Evolutionary conservation across 2,888 invertebrate species (phyloP).

Genomic region (Drosophila rellima): DNA sequence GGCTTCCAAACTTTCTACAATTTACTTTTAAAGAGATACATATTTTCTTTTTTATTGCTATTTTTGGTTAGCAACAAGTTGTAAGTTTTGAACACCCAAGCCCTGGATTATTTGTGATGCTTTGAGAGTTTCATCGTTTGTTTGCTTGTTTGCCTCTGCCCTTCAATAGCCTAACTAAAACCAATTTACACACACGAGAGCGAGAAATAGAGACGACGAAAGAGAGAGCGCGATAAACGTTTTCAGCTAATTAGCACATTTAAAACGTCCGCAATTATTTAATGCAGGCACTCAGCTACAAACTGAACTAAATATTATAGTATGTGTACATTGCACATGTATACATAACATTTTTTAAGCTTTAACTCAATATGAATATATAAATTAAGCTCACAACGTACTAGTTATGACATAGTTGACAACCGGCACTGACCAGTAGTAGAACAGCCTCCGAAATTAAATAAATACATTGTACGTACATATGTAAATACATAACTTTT

Average conservation of each 20-base stretch:
- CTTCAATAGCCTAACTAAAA: constrained; percentile 37
- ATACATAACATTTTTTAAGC: constrained; percentile 35
- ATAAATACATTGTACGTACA: constrained; percentile 21
- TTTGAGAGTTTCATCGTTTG: constrained; percentile 10
- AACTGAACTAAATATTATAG: constrained; percentile 26
- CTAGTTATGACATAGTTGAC: constrained; percentile 38
- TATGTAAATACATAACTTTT: constrained; percentile 12
- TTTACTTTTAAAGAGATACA: background rate
- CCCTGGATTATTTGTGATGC: constrained; percentile 6
- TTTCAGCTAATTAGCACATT: constrained; percentile 75
- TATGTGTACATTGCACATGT: constrained; percentile 14
- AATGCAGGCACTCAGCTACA: constrained; percentile 32
- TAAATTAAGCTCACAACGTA: constrained; percentile 12
- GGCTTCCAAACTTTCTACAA: background rate
- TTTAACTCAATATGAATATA: constrained; percentile 33
- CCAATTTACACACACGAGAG: constrained; percentile 40
- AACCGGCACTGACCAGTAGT: constrained; percentile 23
- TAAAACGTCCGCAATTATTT: constrained; percentile 52
- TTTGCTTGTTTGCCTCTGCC: constrained; percentile 33
- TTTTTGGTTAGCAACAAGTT: constrained; percentile 30
- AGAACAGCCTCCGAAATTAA: constrained; percentile 25
- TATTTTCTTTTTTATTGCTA: background rate
- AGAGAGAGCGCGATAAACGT: constrained; percentile 61
- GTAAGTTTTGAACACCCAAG: constrained; percentile 29
- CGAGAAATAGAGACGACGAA: constrained; percentile 18